Base-by-base conservation (phyloP, 1,140 invertebrate genomes). In the Galleria mellonella region DNA sequence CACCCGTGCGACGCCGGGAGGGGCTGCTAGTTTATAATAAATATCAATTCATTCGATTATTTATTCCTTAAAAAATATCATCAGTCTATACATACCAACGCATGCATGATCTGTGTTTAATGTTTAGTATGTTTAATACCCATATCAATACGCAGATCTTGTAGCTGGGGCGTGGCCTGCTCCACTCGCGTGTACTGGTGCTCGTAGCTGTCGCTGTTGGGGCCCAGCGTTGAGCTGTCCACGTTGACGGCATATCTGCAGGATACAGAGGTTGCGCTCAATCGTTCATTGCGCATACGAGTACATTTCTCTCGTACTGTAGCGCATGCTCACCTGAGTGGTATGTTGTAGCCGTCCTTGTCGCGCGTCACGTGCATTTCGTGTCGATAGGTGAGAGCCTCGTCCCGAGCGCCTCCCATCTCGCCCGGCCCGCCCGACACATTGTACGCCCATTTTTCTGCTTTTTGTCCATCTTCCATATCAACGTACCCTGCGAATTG, bases 151-250 rank as follows among this genome's bases (percentile, higher is more conserved):
- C 46, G 47, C n/a, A 76, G 65, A 23, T 23, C 17, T 3, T 23
- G 2, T 13, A 68, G 52, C 7, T 47, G 43, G n/a, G 51, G 30
- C 17, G 54, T 47, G 7, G 55, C 50, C 1, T 47, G 32, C 7
- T 47, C 35, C 10, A 31, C 43, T n/a, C 17, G 40, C 6, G 65
- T 60, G 58, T 78, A 83, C 12, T 51, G 39, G 45, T 81, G 75
- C 37, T 62, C 56, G 50, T 78, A 83, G 11, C 55, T 52, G 52
- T 83, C 78, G 46, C 55, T 54, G 44, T 57, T 42, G 12, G 55
- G 23, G n/a, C 76, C 78, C 48, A 83, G 62, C 43, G 66, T 41
- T 0, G 78, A 76, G 43, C 74, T 78, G 58, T 83, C 68, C 15
- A 75, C 62, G 2, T 35, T 32, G 43, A 81, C 71, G 0, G 56